Evolutionary conservation across 2,888 invertebrate species (phyloP), one percentile per base, ranked within the genome.

Genomic region (Tortricodes alternella): DNA sequence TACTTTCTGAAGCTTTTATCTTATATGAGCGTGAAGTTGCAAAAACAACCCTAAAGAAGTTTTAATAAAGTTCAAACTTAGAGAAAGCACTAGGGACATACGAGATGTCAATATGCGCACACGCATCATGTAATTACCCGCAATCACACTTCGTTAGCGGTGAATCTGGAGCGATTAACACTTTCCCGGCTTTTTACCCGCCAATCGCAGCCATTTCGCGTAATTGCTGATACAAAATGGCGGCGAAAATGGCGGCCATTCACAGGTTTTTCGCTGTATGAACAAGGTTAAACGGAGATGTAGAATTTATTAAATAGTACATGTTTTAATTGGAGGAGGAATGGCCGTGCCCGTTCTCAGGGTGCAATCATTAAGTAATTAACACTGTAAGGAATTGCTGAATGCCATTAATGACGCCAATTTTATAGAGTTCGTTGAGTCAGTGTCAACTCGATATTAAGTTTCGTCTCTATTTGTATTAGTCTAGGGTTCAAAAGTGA

Each of bases 161-260:
- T 75, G 77, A 85, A 85, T 86, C 85, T 85, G 80, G 73, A 71
- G 76, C 78, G 80, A 81, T 86, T 85, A 85, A 76, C 80, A 81
- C 84, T 80, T 76, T 70, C 74, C 66, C 62, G 63, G 70, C 71
- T 84, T 83, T 84, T 84, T 85, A 76, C 75, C 73, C 75, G 69
- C 71, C 83, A 82, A 84, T 82, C 74, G 64, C 63, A 63, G 83
- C 85, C 89, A 89, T 88, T 80, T 83, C 82, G 79, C 64, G 72
- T 76, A 43, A 44, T 38, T 84, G 77, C 73, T 62, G n/a, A 69
- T 69, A 61, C 71, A 83, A 83, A 70, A 84, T 83, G 84, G 83
- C 78, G 67, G 73, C 68, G 62, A 83, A 82, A 63, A 83, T 84
- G 83, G 83, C 78, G 71, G 73, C 64, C 69, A 69, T 78, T 82